Percentiles rank a stretch among this genome's conserved stretches.
Evolutionary conservation across 2,797 vertebrate species (phyloP).

Genomic region (Gallirallus australis): DNA sequence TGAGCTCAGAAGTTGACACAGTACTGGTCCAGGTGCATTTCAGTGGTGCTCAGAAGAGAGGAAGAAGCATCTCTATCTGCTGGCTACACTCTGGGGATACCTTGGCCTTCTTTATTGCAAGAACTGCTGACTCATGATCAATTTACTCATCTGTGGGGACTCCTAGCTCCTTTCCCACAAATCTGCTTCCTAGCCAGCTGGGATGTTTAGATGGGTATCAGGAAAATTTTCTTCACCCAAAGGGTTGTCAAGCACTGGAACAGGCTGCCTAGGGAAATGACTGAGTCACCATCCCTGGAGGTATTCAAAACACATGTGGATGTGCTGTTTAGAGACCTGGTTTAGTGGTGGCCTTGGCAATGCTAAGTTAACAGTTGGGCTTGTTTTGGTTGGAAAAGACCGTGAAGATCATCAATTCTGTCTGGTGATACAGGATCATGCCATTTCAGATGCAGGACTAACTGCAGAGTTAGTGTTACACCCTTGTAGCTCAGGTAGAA

Average conservation of each 20-base stretch:
- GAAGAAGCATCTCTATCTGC: not conserved
- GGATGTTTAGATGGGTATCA: not conserved
- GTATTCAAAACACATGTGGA: too few relatives aligned
- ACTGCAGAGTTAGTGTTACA: not conserved
- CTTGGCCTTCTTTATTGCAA: not conserved
- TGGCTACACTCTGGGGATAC: not conserved
- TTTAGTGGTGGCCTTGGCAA: too few relatives aligned
- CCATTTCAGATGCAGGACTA: not conserved
- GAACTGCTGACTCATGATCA: not conserved
- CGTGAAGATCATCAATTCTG: not conserved
- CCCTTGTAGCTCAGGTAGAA: not conserved
- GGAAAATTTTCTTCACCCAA: too few relatives aligned
- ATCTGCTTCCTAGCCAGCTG: not conserved
- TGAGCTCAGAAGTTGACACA: not conserved
- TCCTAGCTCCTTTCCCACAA: not conserved
- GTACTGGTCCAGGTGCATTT: fast-evolving
- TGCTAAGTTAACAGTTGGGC: too few relatives aligned
- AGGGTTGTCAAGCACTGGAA: too few relatives aligned
- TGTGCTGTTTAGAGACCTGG: too few relatives aligned
- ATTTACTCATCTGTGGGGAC: not conserved
- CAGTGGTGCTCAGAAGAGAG: not conserved
- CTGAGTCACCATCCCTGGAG: too few relatives aligned
- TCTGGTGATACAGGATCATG: not conserved
- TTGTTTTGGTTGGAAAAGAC: too few relatives aligned
- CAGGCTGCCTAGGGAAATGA: too few relatives aligned